These are phyloP conservation scores for Toxotes lorentzi DNA, from an alignment of 2,797 vertebrate species.

Conservation along the genomic window DNA sequence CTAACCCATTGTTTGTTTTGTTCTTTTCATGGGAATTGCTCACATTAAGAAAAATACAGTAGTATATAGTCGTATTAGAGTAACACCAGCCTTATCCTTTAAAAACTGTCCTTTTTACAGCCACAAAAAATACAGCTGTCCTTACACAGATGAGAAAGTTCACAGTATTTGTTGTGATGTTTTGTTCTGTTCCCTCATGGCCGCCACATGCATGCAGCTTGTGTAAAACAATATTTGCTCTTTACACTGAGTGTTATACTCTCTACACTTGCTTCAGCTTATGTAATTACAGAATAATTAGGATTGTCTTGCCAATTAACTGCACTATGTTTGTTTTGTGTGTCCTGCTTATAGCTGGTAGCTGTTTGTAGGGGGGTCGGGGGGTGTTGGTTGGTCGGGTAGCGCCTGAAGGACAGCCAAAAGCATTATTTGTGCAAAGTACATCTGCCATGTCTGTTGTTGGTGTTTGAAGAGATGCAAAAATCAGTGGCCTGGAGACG, in stretches of 20 bases:
- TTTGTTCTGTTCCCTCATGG: constrained; percentile 40
- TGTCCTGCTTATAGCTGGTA: constrained; percentile 60
- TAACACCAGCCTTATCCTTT: not conserved
- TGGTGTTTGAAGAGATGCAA: constrained; percentile 64
- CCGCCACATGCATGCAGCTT: constrained; percentile 44
- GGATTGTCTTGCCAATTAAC: constrained; percentile 79
- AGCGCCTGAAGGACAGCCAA: constrained; percentile 74
- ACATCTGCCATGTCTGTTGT: constrained; percentile 67
- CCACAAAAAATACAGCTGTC: constrained; percentile 6
- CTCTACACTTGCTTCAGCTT: constrained; percentile 58
- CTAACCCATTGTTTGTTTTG: not conserved
- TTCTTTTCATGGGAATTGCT: not conserved
- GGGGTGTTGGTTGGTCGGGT: constrained; percentile 40
- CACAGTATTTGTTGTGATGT: constrained; percentile 37
- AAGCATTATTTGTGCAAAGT: constrained; percentile 72
- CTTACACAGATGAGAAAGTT: constrained; percentile 20
- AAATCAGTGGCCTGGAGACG: constrained; percentile 54
- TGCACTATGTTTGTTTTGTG: constrained; percentile 69
- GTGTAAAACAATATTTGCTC: constrained; percentile 76
- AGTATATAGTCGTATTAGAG: not conserved
- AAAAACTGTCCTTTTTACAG: not conserved
- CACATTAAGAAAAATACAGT: not conserved
- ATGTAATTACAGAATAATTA: constrained; percentile 84
- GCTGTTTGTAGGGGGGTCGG: constrained; percentile 42
- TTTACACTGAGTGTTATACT: constrained; percentile 59